Conservation (phyloP, 2,888 invertebrate genomes). For the Leptinotarsa haldemani region DNA sequence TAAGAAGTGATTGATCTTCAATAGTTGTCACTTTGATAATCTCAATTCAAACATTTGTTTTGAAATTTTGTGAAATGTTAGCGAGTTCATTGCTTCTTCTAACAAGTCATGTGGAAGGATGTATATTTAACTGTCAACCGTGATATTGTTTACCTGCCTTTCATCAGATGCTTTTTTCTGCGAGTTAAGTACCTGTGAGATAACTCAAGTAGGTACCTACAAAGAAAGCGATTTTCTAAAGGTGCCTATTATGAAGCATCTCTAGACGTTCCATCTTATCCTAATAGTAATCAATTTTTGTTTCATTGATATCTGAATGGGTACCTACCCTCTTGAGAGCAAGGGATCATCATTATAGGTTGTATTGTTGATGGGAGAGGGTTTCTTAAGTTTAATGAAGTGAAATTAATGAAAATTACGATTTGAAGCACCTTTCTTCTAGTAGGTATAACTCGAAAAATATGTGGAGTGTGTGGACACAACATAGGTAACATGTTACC, state of each 20-base stretch:
- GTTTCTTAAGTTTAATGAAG: background rate
- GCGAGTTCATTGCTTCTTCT: background rate
- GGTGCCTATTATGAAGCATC: slow-evolving; percentile 14
- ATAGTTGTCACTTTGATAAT: background rate
- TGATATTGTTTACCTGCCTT: slow-evolving; percentile 14
- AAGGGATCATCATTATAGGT: background rate
- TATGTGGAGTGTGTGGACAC: too few relatives aligned
- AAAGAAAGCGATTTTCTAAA: slow-evolving; percentile 10
- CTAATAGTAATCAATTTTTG: slow-evolving; percentile 6
- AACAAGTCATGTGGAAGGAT: background rate
- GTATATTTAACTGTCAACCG: slow-evolving; percentile 6
- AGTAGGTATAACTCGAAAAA: too few relatives aligned
- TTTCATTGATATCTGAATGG: slow-evolving; percentile 4
- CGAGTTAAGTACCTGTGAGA: background rate
- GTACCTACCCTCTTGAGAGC: slow-evolving; percentile 2
- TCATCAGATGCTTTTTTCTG: slow-evolving; percentile 5
- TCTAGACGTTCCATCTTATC: slow-evolving; percentile 5
- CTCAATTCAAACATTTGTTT: slow-evolving; percentile 1
- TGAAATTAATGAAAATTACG: background rate
- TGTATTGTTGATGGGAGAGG: background rate
- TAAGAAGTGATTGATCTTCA: background rate
- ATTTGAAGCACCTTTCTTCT: background rate
- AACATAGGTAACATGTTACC: too few relatives aligned
- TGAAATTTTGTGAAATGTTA: background rate
- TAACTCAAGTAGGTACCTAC: slow-evolving; percentile 9